A percentile compares a stretch with the other conserved stretches of the same genome.
These are phyloP conservation scores for Ips nitidus DNA, from an alignment of 1,140 invertebrate genomes.

Conservation along the genomic window DNA sequence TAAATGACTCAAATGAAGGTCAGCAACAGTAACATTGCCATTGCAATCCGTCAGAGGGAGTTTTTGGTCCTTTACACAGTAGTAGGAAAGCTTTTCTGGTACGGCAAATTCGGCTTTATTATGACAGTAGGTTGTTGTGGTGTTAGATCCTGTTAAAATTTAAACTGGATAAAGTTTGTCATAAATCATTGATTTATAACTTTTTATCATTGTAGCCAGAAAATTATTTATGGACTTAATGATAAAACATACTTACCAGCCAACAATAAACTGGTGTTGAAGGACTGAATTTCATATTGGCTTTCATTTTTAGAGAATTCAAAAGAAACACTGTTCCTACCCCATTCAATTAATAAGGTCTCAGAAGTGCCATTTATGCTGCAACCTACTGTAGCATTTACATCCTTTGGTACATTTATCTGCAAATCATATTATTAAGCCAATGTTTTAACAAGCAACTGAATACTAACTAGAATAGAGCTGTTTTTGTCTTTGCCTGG, in stretches of 20 bases:
- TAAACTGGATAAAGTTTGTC: too few relatives aligned
- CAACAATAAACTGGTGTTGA: conserved; percentile 24
- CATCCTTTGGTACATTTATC: conserved; percentile 55
- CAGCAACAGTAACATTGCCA: conserved; percentile 48
- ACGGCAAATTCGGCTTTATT: conserved; percentile 41
- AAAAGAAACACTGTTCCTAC: conserved; percentile 45
- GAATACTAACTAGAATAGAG: conserved; percentile 18
- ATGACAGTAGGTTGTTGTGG: conserved; percentile 20
- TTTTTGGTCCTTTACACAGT: conserved; percentile 60
- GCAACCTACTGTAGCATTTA: conserved; percentile 54
- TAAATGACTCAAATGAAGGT: conserved; percentile 58
- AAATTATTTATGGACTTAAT: too few relatives aligned
- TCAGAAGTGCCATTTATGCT: conserved; percentile 50
- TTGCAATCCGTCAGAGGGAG: conserved; percentile 56
- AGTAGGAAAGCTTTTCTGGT: conserved; percentile 65
- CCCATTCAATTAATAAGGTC: conserved; percentile 55
- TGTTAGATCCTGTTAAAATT: not conserved
- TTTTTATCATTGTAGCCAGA: too few relatives aligned
- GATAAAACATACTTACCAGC: conserved; percentile 6
- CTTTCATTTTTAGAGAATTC: conserved; percentile 55
- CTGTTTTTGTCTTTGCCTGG: conserved; percentile 47
- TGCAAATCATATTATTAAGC: not conserved
- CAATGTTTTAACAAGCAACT: not conserved
- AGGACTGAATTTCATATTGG: conserved; percentile 39
- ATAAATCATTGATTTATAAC: too few relatives aligned